Evolutionary conservation across 2,797 vertebrate genomes (phyloP), one percentile per base, ranked within the genome.

Genomic region (Argya squamiceps): DNA sequence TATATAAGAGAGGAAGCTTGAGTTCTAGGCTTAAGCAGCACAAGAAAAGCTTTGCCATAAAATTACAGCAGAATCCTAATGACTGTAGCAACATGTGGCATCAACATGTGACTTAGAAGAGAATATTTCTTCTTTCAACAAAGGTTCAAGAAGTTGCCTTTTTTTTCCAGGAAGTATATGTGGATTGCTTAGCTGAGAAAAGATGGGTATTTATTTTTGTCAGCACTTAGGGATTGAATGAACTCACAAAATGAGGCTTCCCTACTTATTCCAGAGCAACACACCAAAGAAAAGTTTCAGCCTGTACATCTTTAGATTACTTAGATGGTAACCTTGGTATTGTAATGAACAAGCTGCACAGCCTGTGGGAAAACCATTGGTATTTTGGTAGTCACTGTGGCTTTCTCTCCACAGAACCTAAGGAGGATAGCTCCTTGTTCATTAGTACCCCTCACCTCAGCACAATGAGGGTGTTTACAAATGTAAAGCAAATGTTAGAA

Each of bases 241-340:
- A 53, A 52, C 14, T 91, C 15, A 30, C 3, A 75, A 76, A 84
- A 81, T 56, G 27, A 88, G 41, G 50, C 43, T 81, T 89, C 55
- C 11, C 59, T 69, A 24, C 37, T 88, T 65, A 60, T 92, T 91
- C 82, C 83, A 93, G 81, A 91, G 89, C 23, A 0, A 88, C 84
- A 81, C 73, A 78, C 68, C 91, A 70, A 89, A 96, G 84, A 93
- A 93, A 88, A 81, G 1, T 69, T 91, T 75, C 60, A 59, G 10
- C 59, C 26, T 89, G 44, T 47, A 36, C 11, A 41, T 34, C 30
- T 88, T 68, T 29, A 55, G 23, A 32, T 53, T 85, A 37, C 19
- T 62, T 32, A 46, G 21, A 29, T 29, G n/a, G 29, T 56, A 76
- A 74, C 41, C 17, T 39, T n/a, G 26, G 11, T 43, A 36, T 44